Conservation (phyloP, 2,888 invertebrate species). For the Calliopum simillimum region DNA sequence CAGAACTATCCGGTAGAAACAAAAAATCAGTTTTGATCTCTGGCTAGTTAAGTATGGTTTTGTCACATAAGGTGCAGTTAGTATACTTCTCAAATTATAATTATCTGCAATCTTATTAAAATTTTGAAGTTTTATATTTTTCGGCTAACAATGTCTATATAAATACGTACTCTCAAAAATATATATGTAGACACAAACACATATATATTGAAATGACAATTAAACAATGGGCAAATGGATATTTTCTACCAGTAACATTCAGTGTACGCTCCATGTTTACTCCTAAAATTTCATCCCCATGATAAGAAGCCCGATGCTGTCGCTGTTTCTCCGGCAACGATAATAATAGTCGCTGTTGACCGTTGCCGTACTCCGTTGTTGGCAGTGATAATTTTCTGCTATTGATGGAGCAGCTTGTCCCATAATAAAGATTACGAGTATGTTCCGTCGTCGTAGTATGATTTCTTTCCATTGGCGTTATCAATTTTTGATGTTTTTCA, state of each 20-base stretch:
- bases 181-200: neutral
- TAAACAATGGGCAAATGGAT: neutral
- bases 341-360: neutral
- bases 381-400: slow-evolving; percentile 8
- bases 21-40: too few species aligned
- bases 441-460: too few species aligned
- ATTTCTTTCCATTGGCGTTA: neutral
- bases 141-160: too few species aligned
- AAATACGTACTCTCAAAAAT: neutral
- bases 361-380: neutral
- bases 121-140: too few species aligned
- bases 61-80: too few species aligned
- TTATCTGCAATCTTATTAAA: too few species aligned
- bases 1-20: too few species aligned
- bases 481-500: neutral
- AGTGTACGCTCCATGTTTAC: neutral
- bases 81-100: too few species aligned
- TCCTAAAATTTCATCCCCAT: slow-evolving; percentile 70
- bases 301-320: slow-evolving; percentile 73
- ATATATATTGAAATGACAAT: neutral
- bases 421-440: neutral
- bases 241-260: slow-evolving; percentile 16
- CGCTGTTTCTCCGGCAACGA: neutral
- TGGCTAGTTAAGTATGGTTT: too few species aligned
- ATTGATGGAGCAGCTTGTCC: neutral